Conservation (phyloP, 37 sponge, comb jelly and placozoan species). For the Cladorhizidae sp. region DNA sequence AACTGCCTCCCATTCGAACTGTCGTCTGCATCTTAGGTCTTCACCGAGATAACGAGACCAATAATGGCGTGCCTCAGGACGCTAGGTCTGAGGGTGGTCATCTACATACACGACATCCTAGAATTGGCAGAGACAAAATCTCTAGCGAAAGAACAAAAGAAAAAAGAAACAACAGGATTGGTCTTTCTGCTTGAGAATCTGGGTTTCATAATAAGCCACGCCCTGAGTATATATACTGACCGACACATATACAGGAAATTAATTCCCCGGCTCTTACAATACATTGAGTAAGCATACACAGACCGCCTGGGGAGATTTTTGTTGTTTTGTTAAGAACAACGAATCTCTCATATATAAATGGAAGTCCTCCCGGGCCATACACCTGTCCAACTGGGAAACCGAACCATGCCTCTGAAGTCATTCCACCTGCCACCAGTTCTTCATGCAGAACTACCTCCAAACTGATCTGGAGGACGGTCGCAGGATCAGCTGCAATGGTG, state of each 20-base stretch:
- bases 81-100: slow-evolving; percentile 31
- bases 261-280: slow-evolving; percentile 54
- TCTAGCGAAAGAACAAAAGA: too few relatives aligned
- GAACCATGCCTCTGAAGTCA: slow-evolving; percentile 18
- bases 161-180: too few relatives aligned
- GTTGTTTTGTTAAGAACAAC: slow-evolving; percentile 4
- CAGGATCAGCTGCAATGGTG: slow-evolving; percentile 32
- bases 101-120: slow-evolving; percentile 56
- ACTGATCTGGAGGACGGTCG: slow-evolving; percentile 11
- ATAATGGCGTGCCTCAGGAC: slow-evolving; percentile 25
- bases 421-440: slow-evolving; percentile 30
- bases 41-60: slow-evolving; percentile 43
- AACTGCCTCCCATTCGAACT: slow-evolving; percentile 60
- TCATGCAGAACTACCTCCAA: slow-evolving; percentile 23
- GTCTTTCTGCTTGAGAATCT: slow-evolving; percentile 36
- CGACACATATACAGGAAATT: slow-evolving; percentile 18
- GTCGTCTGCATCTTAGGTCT: slow-evolving; percentile 46
- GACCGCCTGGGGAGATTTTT: slow-evolving; percentile 34
- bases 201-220: slow-evolving; percentile 56
- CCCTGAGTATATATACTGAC: slow-evolving; percentile 7
- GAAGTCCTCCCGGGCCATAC: background rate
- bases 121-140: slow-evolving; percentile 37
- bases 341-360: background rate
- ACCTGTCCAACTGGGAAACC: slow-evolving; percentile 18
- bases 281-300: slow-evolving; percentile 23